These are phyloP conservation scores for Gorsachius magnificus DNA, from an alignment of 2,797 vertebrate genomes.

Conservation along the genomic window DNA sequence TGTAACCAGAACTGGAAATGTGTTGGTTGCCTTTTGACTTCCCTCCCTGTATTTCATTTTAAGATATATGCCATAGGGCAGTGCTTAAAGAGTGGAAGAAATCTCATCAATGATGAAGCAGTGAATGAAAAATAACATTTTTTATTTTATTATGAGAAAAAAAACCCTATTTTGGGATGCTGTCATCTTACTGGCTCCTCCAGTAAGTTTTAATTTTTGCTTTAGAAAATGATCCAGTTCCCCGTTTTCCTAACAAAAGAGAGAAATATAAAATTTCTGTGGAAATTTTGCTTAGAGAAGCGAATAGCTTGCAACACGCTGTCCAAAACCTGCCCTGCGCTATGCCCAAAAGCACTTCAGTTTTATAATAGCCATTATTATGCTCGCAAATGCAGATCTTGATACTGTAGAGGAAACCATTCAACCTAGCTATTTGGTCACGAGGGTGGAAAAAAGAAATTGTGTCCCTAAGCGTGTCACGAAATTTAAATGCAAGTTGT, in stretches of 20 bases:
- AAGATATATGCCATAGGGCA: neutral
- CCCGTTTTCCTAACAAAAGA: neutral
- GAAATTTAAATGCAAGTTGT: neutral
- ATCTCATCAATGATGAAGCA: neutral
- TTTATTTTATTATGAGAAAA: neutral
- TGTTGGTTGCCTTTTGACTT: neutral
- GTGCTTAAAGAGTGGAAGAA: neutral
- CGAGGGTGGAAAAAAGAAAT: neutral
- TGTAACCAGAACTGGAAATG: neutral
- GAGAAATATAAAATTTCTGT: neutral
- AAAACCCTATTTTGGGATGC: neutral
- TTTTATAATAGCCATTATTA: neutral
- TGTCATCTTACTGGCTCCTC: neutral
- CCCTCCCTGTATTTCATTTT: neutral
- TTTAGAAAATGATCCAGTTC: neutral
- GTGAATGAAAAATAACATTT: neutral
- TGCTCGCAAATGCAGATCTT: neutral
- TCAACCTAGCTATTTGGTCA: constrained; percentile 11
- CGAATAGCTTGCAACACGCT: neutral
- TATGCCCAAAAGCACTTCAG: neutral
- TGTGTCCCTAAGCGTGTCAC: constrained; percentile 15
- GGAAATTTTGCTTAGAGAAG: neutral
- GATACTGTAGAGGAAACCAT: constrained; percentile 33
- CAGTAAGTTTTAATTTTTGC: neutral
- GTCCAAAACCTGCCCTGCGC: neutral